Evolutionary conservation across 2,888 invertebrate genomes (phyloP), one percentile per base, ranked within the genome.

Genomic region (Tillus elongatus): DNA sequence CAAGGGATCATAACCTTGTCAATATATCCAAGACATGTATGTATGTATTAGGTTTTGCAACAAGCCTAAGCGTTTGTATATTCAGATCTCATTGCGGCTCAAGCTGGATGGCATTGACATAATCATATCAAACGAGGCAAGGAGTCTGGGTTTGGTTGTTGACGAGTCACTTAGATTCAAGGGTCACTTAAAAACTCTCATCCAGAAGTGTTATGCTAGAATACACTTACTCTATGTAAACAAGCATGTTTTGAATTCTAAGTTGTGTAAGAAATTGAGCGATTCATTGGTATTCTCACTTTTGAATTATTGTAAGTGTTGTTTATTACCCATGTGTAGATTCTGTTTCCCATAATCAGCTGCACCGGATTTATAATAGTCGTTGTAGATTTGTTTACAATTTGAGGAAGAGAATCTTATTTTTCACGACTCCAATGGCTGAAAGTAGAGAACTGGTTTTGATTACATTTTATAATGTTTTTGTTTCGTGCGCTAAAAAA

Each of bases 371-470:
- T 19, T n/a, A 19, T 8, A 19, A 19, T 19, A 8, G 6, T 19
- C n/a, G 24, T 19, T 19, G 24, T n/a, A 19, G 24, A 19, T 19
- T 19, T 19, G n/a, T 19, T 8, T 19, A 19, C 24, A 19, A n/a
- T n/a, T 19, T 19, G 24, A 19, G 24, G n/a, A 19, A 19, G n/a
- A n/a, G n/a, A n/a, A n/a, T n/a, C n/a, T n/a, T n/a, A n/a, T n/a
- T n/a, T n/a, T n/a, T n/a, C n/a, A n/a, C n/a, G n/a, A n/a, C n/a
- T n/a, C n/a, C n/a, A n/a, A n/a, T n/a, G n/a, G n/a, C n/a, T n/a
- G n/a, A n/a, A n/a, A n/a, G n/a, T n/a, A n/a, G n/a, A n/a, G n/a
- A n/a, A n/a, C n/a, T n/a, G n/a, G n/a, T n/a, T n/a, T n/a, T n/a
- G n/a, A n/a, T n/a, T n/a, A n/a, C n/a, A n/a, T n/a, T n/a, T n/a